phyloP scores from a whole-genome alignment of 2,888 invertebrate genomes.

The Lymantria dispar region DNA sequence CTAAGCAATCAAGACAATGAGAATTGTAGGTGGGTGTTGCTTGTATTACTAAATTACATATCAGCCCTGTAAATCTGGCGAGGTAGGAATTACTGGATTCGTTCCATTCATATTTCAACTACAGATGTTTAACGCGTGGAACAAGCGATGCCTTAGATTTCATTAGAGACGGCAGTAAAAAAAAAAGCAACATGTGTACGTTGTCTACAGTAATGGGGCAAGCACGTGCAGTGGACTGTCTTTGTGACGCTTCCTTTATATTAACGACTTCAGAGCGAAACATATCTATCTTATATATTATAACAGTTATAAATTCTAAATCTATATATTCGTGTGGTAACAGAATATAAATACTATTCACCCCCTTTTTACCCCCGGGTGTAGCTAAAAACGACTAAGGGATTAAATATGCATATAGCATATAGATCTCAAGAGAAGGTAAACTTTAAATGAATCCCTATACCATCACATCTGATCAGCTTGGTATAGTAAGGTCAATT shows the following conservation, averaged over 20 bases:
- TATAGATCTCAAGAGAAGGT: too few relatives aligned
- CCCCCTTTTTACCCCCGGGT: too few relatives aligned
- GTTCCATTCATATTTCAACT: slow-evolving; percentile 55
- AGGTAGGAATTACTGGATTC: slow-evolving; percentile 44
- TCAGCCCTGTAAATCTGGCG: slow-evolving; percentile 54
- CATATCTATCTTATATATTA: slow-evolving; percentile 11
- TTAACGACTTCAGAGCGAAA: slow-evolving; percentile 39
- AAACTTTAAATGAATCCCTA: too few relatives aligned
- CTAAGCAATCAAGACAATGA: slow-evolving; percentile 63
- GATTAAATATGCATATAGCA: too few relatives aligned
- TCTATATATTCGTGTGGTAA: too few relatives aligned
- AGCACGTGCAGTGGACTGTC: slow-evolving; percentile 61
- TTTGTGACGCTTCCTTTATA: slow-evolving; percentile 45
- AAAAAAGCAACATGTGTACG: slow-evolving; percentile 64
- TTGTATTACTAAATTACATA: slow-evolving; percentile 64
- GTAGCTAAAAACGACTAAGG: too few relatives aligned
- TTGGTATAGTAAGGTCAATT: too few relatives aligned
- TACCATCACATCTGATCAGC: too few relatives aligned
- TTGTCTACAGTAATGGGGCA: slow-evolving; percentile 40
- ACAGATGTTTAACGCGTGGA: slow-evolving; percentile 60
- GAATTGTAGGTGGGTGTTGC: slow-evolving; percentile 67
- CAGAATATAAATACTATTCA: too few relatives aligned
- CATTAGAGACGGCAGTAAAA: slow-evolving; percentile 52
- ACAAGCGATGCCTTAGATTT: slow-evolving; percentile 65
- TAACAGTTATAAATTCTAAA: too few relatives aligned